Conservation (phyloP, 37 sponge, comb jelly and placozoan species). For the Aplysina aerophoba region DNA sequence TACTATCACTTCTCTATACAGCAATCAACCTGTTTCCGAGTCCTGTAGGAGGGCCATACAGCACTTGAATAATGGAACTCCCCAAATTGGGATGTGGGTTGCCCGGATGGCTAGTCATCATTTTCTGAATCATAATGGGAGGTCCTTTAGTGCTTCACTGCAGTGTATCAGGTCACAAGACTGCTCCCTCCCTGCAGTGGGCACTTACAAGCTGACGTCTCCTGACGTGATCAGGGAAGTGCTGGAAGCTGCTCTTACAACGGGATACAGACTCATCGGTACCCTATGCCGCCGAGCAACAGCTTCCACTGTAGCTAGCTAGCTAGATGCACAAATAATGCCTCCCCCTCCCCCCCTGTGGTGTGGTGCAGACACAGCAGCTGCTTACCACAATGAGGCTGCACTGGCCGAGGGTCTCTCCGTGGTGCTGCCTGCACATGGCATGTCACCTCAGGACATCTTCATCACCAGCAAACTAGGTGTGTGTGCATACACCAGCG, state of each 20-base stretch:
- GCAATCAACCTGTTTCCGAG: too few relatives aligned
- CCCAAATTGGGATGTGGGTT: too few relatives aligned
- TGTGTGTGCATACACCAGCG: not conserved
- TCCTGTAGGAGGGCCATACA: too few relatives aligned
- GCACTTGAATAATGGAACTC: too few relatives aligned
- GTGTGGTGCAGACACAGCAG: constrained; percentile 71
- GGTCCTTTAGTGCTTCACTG: too few relatives aligned
- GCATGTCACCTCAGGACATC: constrained; percentile 35
- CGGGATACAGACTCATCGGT: constrained; percentile 63
- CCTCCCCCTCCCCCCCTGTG: not conserved
- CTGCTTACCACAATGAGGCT: constrained; percentile 60
- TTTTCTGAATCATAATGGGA: too few relatives aligned
- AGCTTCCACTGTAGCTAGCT: not conserved
- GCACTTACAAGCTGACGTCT: constrained; percentile 68
- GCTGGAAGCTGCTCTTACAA: constrained; percentile 34
- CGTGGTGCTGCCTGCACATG: constrained; percentile 32
- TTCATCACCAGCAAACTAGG: constrained; percentile 73
- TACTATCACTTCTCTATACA: too few relatives aligned
- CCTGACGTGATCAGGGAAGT: constrained; percentile 6
- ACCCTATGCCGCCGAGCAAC: not conserved
- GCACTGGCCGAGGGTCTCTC: constrained; percentile 35
- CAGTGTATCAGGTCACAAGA: not conserved
- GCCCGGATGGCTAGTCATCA: too few relatives aligned
- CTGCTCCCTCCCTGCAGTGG: constrained; percentile 29
- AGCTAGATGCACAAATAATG: too few relatives aligned